Evolutionary conservation across 2,888 invertebrate genomes (phyloP), one percentile per base, ranked within the genome.

Genomic region (Lochmaea capreae): DNA sequence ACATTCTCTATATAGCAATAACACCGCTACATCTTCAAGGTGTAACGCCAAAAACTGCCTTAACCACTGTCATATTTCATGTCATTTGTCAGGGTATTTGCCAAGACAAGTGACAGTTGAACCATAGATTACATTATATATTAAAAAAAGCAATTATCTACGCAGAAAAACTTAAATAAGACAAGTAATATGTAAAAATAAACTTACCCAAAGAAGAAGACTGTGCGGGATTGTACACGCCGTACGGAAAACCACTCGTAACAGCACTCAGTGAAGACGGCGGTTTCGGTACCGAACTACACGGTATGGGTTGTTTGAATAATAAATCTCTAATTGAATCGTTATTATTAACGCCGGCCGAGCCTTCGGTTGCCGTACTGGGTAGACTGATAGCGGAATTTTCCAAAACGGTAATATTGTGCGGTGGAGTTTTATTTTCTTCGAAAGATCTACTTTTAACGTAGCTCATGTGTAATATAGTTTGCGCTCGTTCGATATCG

Each of bases 401-500:
- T 54, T 71, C 71, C 14, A 65, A 18, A 54, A 39, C 62, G 52
- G 39, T 39, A n/a, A n/a, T 46, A 39, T 59, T 65, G 12, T 65
- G 58, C 1, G 46, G 39, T 52, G 65, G 11, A 49, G 39, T 39
- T 42, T 62, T 74, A 26, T 62, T 69, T 33, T 68, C 75, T 18
- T 86, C 84, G 33, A 86, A 83, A 72, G 87, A 87, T 77, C 83
- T 81, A 16, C 82, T 82, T 77, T 85, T 85, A 10, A 84, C 80
- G 70, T 87, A 86, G 77, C 85, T 85, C 73, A 84, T 84, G 76
- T 89, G 88, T 22, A 90, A 81, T 0, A 90, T 83, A n/a, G 84
- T 86, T 71, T 88, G 82, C 2, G 88, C 87, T 22, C 90, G 84
- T 83, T 90, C 89, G 74, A 89, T 81, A 75, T 90, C 89, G 3